A percentile compares a stretch with the other conserved stretches of the same genome.
phyloP scores from a whole-genome alignment of 2,113 vertebrate species.

The Pitta sordida region DNA sequence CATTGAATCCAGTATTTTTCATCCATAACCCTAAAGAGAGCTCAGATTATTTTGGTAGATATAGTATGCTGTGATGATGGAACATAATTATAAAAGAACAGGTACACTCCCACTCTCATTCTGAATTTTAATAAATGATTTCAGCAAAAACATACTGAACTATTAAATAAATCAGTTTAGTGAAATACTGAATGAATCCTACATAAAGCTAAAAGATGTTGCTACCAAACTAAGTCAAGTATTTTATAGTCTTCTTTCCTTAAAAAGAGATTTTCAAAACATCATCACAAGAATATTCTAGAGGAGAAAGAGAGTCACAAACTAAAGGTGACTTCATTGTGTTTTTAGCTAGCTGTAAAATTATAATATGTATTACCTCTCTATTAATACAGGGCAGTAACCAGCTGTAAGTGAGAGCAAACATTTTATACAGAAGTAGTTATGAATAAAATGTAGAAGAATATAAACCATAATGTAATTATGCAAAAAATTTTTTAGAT shows the following conservation, averaged over 20 bases:
- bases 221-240: neutral
- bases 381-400: neutral
- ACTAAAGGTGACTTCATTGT: neutral
- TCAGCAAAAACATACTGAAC: neutral
- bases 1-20: neutral
- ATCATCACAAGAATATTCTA: neutral
- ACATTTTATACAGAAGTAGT: neutral
- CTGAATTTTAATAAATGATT: neutral
- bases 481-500: neutral
- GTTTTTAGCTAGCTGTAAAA: slow-evolving; percentile 11
- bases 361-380: neutral
- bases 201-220: neutral
- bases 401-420: neutral
- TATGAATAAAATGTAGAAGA: neutral
- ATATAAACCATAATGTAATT: neutral
- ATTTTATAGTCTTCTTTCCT: neutral
- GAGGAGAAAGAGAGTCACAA: neutral
- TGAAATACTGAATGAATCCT: neutral
- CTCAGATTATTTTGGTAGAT: neutral
- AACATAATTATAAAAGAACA: neutral
- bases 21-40: neutral
- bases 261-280: neutral
- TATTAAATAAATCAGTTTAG: neutral
- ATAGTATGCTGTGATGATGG: neutral
- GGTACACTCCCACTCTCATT: neutral